Evolutionary conservation across 1,140 invertebrate species (phyloP), one percentile per base, ranked within the genome.

Genomic region (Piezodorus guildinii): DNA sequence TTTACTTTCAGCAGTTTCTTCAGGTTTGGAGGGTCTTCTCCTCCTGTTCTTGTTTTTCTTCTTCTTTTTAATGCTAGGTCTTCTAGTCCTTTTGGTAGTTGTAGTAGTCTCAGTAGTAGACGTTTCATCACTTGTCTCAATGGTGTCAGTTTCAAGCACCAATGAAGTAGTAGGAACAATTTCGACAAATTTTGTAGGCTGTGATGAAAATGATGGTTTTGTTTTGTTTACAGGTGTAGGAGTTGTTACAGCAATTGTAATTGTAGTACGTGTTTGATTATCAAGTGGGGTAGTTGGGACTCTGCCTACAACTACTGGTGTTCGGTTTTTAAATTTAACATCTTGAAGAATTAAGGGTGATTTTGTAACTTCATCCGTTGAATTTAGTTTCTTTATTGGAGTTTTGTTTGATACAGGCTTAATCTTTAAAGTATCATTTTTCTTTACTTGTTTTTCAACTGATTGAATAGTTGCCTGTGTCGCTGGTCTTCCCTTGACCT

Each of bases 1-100:
- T 69, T 79, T 78, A 52, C 74, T 73, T 52, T 77, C 68, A 30
- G 72, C 67, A 14, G 70, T 70, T 19, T 70, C 71, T 8, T 68
- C 65, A 1, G 73, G 68, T 54, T 73, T 73, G 3, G 72, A 64
- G 12, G 80, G 80, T 3, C 78, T 74, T 3, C 78, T 74, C 62
- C 80, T 76, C n/a, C 79, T 74, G 43, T 76, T 78, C 56, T 82
- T 83, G 66, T 81, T 83, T 70, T 80, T 83, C 75, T 82, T 84
- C 9, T 67, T 69, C 45, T 72, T 71, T 43, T 70, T 70, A 12
- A 60, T 60, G 15, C 59, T 43, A 17, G 68, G 60, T 51, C 67
- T 58, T 34, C 67, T 56, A 17, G 67, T 66, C 54, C 65, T 69
- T 27, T 67, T 68, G 1, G 68, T 69, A 6, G 68, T 68, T 8